A percentile compares a stretch with the other conserved stretches of the same genome.
Conservation (phyloP, 2,113 vertebrate species). For the Micronycteris hirsuta region DNA sequence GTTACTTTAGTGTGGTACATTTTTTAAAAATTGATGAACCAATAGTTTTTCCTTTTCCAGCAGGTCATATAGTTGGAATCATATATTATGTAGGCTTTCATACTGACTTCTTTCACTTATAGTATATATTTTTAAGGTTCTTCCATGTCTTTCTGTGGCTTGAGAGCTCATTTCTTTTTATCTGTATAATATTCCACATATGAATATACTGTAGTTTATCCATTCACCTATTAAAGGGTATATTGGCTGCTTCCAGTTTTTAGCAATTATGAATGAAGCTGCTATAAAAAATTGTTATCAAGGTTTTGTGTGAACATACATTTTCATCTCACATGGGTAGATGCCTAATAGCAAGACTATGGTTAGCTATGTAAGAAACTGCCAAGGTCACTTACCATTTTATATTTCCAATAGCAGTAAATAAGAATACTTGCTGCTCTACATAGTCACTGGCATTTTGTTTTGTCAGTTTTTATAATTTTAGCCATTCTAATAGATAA, state of each 20-base stretch:
- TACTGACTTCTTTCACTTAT: neutral
- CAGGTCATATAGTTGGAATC: neutral
- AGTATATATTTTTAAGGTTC: neutral
- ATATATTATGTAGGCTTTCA: neutral
- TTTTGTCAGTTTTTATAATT: neutral
- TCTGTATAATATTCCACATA: neutral
- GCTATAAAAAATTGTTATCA: no score
- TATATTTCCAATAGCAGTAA: neutral
- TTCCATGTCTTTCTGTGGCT: neutral
- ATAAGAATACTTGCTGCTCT: neutral
- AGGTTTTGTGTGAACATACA: no score
- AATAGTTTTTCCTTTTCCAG: neutral
- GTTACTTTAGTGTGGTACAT: neutral
- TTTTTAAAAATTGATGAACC: neutral
- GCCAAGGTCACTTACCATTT: neutral
- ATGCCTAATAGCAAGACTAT: neutral
- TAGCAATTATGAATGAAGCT: neutral
- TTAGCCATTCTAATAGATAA: neutral
- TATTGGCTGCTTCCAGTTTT: neutral
- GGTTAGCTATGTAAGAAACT: neutral
- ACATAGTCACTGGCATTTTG: neutral
- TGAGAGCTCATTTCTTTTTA: neutral
- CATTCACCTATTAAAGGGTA: neutral
- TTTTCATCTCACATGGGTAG: neutral
- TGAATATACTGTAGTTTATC: neutral